A percentile compares a stretch with the other conserved stretches of the same genome.
Conservation (phyloP, 1,140 invertebrate genomes). For the Homarus americanus region DNA sequence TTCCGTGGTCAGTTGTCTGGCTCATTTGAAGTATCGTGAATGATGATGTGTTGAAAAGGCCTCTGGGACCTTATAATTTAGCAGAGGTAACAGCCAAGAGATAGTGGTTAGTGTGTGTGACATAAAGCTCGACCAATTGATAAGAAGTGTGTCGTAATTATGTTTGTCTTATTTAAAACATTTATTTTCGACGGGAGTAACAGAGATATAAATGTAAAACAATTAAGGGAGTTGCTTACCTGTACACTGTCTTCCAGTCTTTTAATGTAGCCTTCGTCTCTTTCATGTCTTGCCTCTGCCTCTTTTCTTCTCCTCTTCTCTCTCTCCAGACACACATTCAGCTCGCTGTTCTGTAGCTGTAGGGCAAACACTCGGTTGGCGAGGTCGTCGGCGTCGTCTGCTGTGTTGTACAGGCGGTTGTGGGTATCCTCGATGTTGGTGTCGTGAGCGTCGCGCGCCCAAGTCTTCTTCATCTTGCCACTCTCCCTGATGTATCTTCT, state of each 20-base stretch:
- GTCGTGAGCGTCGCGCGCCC: neutral
- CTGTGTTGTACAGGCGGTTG: no score
- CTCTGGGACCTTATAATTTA: no score
- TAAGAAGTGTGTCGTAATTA: no score
- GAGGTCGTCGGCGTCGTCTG: neutral
- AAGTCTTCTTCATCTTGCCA: conserved; percentile 44
- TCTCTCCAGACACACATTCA: conserved; percentile 30
- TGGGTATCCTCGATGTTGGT: neutral
- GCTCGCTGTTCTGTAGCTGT: conserved; percentile 52
- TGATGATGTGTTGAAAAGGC: no score
- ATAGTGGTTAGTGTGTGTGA: no score
- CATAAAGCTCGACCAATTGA: no score
- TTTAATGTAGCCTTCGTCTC: conserved; percentile 50
- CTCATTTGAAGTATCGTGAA: no score
- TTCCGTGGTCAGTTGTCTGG: no score
- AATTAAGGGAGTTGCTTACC: conserved; percentile 32
- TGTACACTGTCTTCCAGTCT: conserved; percentile 57
- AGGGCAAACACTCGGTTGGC: conserved; percentile 29
- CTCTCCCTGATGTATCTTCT: conserved; percentile 54
- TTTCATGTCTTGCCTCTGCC: conserved; percentile 18
- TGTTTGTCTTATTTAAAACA: no score
- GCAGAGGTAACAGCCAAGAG: no score
- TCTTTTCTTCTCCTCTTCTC: conserved; percentile 50
- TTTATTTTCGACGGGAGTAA: no score
- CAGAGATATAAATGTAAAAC: no score